Percentiles rank a stretch among this genome's conserved stretches.
Evolutionary conservation across 1,140 invertebrate genomes (phyloP).

Genomic region (Triops longicaudatus): DNA sequence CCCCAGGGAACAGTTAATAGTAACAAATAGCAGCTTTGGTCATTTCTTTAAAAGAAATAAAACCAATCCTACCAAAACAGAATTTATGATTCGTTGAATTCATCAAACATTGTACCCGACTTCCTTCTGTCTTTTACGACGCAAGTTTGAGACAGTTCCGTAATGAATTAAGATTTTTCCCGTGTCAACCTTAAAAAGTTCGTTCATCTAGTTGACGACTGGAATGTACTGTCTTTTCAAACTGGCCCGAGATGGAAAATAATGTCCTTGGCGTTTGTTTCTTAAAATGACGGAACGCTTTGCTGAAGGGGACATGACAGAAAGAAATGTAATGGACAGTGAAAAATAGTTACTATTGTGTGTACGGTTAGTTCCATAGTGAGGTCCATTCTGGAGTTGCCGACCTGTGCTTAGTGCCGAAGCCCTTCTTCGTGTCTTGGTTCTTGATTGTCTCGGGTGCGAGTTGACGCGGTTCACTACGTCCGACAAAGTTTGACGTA

Average conservation of each 20-base stretch:
- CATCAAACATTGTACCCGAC: background rate
- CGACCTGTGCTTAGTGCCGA: background rate
- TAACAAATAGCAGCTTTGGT: background rate
- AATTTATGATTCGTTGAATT: background rate
- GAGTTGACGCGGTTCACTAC: background rate
- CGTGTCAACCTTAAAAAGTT: background rate
- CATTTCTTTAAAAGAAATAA: background rate
- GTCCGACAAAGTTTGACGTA: conserved; percentile 8
- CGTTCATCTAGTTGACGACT: too few relatives aligned
- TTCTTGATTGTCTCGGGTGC: background rate
- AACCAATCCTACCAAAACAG: background rate
- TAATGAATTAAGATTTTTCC: background rate
- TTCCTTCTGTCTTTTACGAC: background rate
- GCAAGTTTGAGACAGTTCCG: background rate
- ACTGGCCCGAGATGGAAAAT: too few relatives aligned
- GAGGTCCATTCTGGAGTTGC: background rate
- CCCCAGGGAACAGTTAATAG: background rate
- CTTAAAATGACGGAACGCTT: background rate
- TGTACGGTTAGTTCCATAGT: background rate
- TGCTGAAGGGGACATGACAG: too few relatives aligned
- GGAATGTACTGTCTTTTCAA: too few relatives aligned
- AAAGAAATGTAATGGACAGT: too few relatives aligned
- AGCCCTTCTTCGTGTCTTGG: background rate
- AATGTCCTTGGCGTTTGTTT: background rate
- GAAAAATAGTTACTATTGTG: background rate